phyloP scores from a whole-genome alignment of 2,888 invertebrate species.

The Metallyticus violacea region DNA sequence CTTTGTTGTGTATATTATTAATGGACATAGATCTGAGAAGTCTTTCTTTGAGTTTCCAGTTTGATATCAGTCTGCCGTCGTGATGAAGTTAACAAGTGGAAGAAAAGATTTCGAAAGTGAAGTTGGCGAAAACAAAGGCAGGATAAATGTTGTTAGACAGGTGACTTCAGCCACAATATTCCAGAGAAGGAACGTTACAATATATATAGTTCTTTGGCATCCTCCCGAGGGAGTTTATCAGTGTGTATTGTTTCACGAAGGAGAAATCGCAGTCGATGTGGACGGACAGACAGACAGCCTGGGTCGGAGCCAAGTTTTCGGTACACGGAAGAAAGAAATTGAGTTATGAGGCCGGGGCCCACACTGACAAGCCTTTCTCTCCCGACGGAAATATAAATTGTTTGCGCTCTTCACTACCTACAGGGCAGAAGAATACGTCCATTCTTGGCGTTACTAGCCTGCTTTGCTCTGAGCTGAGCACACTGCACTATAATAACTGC shows the following conservation, averaged over 20 bases:
- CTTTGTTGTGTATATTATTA: neutral
- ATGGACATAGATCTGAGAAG: no score
- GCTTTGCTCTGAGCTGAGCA: neutral
- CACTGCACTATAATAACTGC: no score
- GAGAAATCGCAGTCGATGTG: neutral
- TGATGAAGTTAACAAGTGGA: neutral
- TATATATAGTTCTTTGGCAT: neutral
- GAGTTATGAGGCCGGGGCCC: conserved; percentile 48
- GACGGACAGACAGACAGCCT: neutral
- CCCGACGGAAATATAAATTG: conserved; percentile 19
- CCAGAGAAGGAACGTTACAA: neutral
- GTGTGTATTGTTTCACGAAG: neutral
- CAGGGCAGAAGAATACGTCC: neutral
- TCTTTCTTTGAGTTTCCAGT: neutral
- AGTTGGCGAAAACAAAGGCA: neutral
- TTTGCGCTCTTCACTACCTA: neutral
- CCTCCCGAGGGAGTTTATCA: neutral
- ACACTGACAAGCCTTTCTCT: conserved; percentile 1
- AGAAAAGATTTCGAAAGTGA: neutral
- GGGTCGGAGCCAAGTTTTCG: neutral
- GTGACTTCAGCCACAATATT: neutral
- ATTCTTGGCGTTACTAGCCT: neutral
- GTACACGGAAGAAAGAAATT: conserved; percentile 43
- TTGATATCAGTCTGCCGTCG: neutral
- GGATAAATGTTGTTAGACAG: neutral